A percentile compares a stretch with the other conserved stretches of the same genome.
Conservation (phyloP, 2,113 vertebrate species). For the Spheniscus mendiculus region DNA sequence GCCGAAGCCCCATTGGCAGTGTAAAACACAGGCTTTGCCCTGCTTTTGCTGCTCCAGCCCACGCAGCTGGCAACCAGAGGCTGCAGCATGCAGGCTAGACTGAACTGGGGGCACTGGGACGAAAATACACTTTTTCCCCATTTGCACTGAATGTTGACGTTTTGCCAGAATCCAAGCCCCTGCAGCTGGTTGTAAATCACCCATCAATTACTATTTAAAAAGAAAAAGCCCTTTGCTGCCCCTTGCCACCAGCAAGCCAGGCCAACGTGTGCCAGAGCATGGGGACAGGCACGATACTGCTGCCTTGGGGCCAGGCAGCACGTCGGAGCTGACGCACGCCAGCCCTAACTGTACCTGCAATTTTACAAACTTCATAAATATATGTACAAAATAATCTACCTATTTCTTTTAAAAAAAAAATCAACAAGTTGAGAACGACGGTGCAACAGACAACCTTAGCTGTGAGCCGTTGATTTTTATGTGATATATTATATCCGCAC, state of each 20-base stretch:
- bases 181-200: background rate
- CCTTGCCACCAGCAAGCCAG: background rate
- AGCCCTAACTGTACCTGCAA: background rate
- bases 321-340: fast-evolving
- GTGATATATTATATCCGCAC: background rate
- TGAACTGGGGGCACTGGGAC: background rate
- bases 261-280: background rate
- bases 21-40: background rate
- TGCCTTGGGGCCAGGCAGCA: background rate
- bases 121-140: background rate
- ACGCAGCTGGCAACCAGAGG: fast-evolving
- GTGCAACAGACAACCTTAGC: conserved; percentile 13
- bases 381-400: background rate
- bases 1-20: background rate
- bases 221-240: background rate
- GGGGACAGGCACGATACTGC: fast-evolving
- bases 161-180: background rate
- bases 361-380: background rate
- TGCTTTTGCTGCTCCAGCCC: background rate
- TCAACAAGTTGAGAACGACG: background rate
- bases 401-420: background rate
- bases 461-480: background rate
- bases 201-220: background rate
- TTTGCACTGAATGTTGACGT: background rate
- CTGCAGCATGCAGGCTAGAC: background rate